Percentiles rank a stretch among this genome's conserved stretches.
These are phyloP conservation scores for Cygnus buccinator DNA, from an alignment of 2,113 vertebrate species.

Conservation along the genomic window DNA sequence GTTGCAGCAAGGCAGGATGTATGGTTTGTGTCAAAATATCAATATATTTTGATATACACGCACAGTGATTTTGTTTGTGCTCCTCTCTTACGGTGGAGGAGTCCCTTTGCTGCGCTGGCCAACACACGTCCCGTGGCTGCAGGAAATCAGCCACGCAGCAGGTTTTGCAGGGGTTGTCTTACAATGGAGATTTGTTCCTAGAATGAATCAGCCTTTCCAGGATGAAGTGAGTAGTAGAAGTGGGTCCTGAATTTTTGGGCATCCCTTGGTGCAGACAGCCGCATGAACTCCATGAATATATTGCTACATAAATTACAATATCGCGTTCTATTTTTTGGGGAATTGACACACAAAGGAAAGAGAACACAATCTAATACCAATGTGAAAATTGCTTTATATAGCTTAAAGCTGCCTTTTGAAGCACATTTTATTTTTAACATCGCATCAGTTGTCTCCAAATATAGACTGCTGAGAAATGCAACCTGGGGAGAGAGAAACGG, in stretches of 20 bases:
- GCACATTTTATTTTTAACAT: conserved; percentile 19
- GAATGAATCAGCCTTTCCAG: not conserved
- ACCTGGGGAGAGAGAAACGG: not conserved
- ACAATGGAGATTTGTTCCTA: not conserved
- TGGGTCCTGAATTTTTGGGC: not conserved
- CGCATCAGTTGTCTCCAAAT: not conserved
- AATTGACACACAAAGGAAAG: not conserved
- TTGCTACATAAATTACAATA: not conserved
- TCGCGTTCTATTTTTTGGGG: not conserved
- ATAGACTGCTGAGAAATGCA: not conserved
- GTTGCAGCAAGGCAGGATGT: not conserved
- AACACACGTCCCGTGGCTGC: not conserved
- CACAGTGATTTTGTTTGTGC: not conserved
- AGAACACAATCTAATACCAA: not conserved
- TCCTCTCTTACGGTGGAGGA: not conserved
- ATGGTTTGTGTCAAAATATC: not conserved
- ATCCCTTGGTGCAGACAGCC: not conserved
- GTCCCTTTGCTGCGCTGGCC: not conserved
- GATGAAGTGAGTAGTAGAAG: not conserved
- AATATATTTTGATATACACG: not conserved
- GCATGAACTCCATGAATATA: not conserved
- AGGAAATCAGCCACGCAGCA: not conserved
- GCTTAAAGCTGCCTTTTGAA: not conserved
- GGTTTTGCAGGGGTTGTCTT: not conserved
- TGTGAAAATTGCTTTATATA: conserved; percentile 2